Evolutionary conservation across 2,888 invertebrate species (phyloP).

Genomic region (Horisme vitalbata): DNA sequence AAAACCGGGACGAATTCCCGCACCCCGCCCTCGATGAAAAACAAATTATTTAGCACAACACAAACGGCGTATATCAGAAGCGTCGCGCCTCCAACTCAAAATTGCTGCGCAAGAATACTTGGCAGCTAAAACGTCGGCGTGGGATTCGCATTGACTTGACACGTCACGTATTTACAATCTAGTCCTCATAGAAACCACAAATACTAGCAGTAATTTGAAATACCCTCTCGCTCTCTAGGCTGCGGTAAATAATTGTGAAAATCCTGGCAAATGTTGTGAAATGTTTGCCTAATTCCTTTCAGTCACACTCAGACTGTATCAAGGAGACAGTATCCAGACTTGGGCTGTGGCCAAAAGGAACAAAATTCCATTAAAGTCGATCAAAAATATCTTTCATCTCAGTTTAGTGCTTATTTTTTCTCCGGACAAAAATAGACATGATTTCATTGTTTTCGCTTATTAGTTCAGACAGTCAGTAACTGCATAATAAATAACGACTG

Average conservation of each 20-base stretch:
- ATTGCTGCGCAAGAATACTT: slow-evolving; percentile 67
- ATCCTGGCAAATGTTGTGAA: slow-evolving; percentile 46
- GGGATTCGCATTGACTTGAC: slow-evolving; percentile 45
- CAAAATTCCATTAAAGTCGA: slow-evolving; percentile 39
- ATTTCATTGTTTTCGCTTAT: slow-evolving; percentile 31
- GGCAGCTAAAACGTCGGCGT: slow-evolving; percentile 58
- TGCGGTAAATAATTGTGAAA: slow-evolving; percentile 23
- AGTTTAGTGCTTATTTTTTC: slow-evolving; percentile 39
- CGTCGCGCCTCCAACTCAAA: slow-evolving; percentile 47
- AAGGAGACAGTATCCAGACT: slow-evolving; percentile 53
- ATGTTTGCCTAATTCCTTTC: slow-evolving; percentile 45
- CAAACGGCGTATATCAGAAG: slow-evolving; percentile 48
- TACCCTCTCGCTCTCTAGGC: slow-evolving; percentile 27
- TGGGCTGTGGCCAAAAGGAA: slow-evolving; percentile 65
- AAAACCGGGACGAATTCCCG: slow-evolving; percentile 24
- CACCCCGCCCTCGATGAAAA: slow-evolving; percentile 31
- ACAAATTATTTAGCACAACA: slow-evolving; percentile 43
- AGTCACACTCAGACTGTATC: slow-evolving; percentile 55
- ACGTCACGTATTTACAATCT: slow-evolving; percentile 38
- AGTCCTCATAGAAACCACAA: slow-evolving; percentile 41
- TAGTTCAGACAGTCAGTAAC: slow-evolving; percentile 1
- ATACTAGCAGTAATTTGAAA: slow-evolving; percentile 38
- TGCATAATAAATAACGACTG: too few relatives aligned
- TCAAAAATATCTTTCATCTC: slow-evolving; percentile 26
- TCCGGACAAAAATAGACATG: slow-evolving; percentile 39